phyloP scores from a whole-genome alignment of 2,888 invertebrate species.

The Physocephala rufipes region DNA sequence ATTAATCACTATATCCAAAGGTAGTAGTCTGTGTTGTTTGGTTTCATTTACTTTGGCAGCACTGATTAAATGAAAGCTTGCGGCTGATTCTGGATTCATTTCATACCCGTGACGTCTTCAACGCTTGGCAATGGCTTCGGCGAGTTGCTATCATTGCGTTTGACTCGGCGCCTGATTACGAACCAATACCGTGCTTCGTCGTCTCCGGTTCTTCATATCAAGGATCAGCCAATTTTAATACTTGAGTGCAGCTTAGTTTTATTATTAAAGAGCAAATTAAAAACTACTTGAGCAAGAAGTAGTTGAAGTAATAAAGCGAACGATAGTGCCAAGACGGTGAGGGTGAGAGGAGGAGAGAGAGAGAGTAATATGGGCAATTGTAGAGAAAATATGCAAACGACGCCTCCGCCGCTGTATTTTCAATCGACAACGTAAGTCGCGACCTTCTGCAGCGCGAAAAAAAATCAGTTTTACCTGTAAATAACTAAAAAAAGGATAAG shows the following conservation, averaged over 20 bases:
- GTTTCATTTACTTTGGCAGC: constrained; percentile 15
- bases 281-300: constrained; percentile 22
- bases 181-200: no score
- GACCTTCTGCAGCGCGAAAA: background rate
- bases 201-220: constrained; percentile 10
- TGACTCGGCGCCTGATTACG: background rate
- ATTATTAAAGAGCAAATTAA: constrained; percentile 36
- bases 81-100: no score
- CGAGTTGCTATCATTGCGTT: background rate
- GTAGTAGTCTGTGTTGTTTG: background rate
- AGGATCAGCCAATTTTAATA: constrained; percentile 35
- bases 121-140: background rate
- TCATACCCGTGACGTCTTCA: background rate
- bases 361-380: background rate
- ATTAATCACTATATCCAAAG: no score
- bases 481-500: background rate
- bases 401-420: no score
- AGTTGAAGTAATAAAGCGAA: background rate
- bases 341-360: background rate
- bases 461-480: constrained; percentile 12
- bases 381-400: background rate
- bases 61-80: background rate
- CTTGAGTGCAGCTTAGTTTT: constrained; percentile 34
- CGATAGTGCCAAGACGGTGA: background rate
- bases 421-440: no score